Base-by-base conservation (phyloP, 2,113 vertebrate species). In the Coregonus clupeaformis region DNA sequence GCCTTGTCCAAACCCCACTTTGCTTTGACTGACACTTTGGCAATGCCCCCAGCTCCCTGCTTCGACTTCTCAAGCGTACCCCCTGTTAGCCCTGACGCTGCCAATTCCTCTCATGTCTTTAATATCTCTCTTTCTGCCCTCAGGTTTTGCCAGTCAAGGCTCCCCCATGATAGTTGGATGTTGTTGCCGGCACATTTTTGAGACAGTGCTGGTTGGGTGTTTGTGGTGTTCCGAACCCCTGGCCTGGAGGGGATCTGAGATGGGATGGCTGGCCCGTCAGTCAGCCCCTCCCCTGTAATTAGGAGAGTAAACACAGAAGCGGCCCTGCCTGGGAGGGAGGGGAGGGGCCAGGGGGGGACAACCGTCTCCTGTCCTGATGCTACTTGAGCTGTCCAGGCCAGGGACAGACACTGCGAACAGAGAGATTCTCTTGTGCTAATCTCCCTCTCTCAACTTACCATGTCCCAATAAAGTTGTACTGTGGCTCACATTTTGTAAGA, bases 261-360 rank as follows among this genome's bases (percentile, higher is more conserved):
- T n/a, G 65, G 18, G 65, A 92, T 90, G 90, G 91, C 91, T 92
- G 89, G 91, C 91, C 92, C 90, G 90, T 94, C 92, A 93, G 89
- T 86, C 92, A 88, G 93, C 94, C 95, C 96, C 96, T 96, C 97
- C 97, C 95, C 96, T 92, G 93, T 95, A 98, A 98, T 99, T 98
- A 98, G 96, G 94, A 96, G 95, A 96, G 95, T 97, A 96, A 97
- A 97, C 95, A 98, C 85, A 94, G 94, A 90, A 92, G 84, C 92
- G 93, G 92, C 93, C 82, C 90, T 92, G 83, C 85, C 79, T 55
- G 49, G 49, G 45, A 36, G 42, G 66, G 71, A 68, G 36, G 32
- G 52, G 66, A 52, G 59, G 76, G 84, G 78, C 86, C 87, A 82
- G 68, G 78, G 64, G 49, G 66, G 71, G 84, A 80, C 45, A 80